Base-by-base conservation (phyloP, 1,140 invertebrate species). In the Whitmania pigra region DNA sequence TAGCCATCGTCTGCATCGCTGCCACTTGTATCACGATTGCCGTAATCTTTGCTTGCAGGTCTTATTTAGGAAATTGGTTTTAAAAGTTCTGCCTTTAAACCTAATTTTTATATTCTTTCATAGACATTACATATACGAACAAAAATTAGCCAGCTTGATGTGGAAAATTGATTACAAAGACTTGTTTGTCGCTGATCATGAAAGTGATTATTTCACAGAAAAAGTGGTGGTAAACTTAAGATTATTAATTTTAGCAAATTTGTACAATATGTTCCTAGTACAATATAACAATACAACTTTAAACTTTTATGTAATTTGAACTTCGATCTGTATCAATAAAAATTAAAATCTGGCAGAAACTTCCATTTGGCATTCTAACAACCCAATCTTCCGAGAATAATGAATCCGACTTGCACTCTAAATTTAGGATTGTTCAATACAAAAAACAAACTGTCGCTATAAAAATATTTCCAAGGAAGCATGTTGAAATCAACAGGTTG, bases 351-450 rank as follows among this genome's bases (percentile, higher is more conserved):
- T 5, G 27, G 75, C 74, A 72, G 75, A 31, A 76, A 76, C 63
- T 75, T 73, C 17, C 55, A 74, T 5, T 17, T 79, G 79, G 60
- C 71, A 74, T 18, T 68, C 77, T 69, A 73, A 60, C 71, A 75
- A 27, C 76, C 17, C n/a, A 67, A 76, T 18, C 68, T 1, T 31
- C n/a, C 36, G 29, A 69, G n/a, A 69, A 31, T 31, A 36, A 22
- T 13, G 29, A 31, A 31, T 31, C n/a, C 17, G 29, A 40, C 7
- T 31, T 22, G 11, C 57, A 25, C 22, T 31, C 57, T 11, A 63
- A 63, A 31, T 63, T 68, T 40, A 71, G 36, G 55, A 43, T 73
- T 40, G 73, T 57, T 43, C 55, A 53, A 29, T 73, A 72, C 70
- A 74, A 72, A 29, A 69, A 69, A 17, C 27, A 54, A 15, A 36